These are phyloP conservation scores for Diplazon laetatorius DNA, from an alignment of 2,888 invertebrate species.

Conservation along the genomic window DNA sequence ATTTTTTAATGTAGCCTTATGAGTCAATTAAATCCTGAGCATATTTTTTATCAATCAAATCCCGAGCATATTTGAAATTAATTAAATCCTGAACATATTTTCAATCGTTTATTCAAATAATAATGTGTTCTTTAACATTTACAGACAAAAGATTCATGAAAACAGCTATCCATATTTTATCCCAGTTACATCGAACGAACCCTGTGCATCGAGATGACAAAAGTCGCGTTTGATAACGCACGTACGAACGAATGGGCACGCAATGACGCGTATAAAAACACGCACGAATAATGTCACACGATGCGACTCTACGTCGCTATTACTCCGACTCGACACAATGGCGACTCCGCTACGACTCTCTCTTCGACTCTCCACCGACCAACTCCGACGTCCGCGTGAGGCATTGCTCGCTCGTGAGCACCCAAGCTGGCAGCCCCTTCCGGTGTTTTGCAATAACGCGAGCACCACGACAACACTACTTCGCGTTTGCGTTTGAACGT, in stretches of 20 bases:
- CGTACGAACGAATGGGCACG: constrained; percentile 26
- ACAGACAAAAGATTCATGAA: no score
- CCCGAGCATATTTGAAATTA: no score
- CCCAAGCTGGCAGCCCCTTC: constrained; percentile 5
- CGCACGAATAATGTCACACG: not conserved
- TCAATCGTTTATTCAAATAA: no score
- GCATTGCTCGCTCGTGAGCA: not conserved
- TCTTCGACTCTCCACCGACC: constrained; percentile 5
- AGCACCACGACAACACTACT: constrained; percentile 5
- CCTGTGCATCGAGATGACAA: not conserved
- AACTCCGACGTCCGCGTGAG: constrained; percentile 1
- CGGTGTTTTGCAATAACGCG: constrained; percentile 6
- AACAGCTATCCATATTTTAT: no score
- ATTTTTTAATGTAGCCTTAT: no score
- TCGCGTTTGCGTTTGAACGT: not conserved
- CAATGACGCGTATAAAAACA: constrained; percentile 1
- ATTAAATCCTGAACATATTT: no score
- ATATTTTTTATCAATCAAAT: no score
- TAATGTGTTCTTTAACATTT: no score
- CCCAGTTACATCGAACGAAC: constrained; percentile 12
- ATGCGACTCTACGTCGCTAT: not conserved
- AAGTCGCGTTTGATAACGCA: constrained; percentile 7
- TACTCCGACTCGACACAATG: not conserved
- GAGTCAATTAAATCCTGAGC: no score
- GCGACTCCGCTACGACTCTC: constrained; percentile 3